phyloP scores from a whole-genome alignment of 2,888 invertebrate genomes.

The Silvanus unidentatus region DNA sequence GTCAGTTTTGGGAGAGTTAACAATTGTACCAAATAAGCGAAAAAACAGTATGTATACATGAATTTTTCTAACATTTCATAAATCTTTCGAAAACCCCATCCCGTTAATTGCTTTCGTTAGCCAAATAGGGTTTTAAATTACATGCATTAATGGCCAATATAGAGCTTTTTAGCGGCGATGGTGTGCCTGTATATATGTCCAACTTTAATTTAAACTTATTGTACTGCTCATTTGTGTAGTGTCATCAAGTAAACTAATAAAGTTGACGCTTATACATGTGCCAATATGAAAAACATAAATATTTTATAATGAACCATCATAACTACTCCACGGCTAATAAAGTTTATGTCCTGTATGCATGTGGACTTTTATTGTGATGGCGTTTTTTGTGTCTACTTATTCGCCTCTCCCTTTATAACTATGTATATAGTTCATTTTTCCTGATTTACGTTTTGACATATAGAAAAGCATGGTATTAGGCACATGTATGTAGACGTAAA shows the following conservation, averaged over 20 bases:
- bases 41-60: too few relatives aligned
- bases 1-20: too few relatives aligned
- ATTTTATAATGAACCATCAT: constrained; percentile 28
- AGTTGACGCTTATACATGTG: constrained; percentile 15
- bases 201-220: constrained; percentile 5
- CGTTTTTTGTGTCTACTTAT: constrained; percentile 19
- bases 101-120: too few relatives aligned
- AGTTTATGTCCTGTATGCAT: constrained; percentile 21
- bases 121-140: too few relatives aligned
- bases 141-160: too few relatives aligned
- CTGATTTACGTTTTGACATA: constrained; percentile 19
- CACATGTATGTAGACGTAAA: too few relatives aligned
- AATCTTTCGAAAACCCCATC: too few relatives aligned
- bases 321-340: constrained; percentile 23
- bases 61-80: too few relatives aligned
- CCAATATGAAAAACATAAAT: constrained; percentile 25
- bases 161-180: too few relatives aligned
- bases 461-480: too few relatives aligned
- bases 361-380: constrained; percentile 27
- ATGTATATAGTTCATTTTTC: constrained; percentile 20
- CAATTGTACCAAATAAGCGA: too few relatives aligned
- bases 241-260: constrained; percentile 18
- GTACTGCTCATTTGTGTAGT: constrained; percentile 15
- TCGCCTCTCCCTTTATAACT: constrained; percentile 7
- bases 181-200: too few relatives aligned